A percentile compares a stretch with the other conserved stretches of the same genome.
Evolutionary conservation across 2,888 invertebrate species (phyloP).

Genomic region (Teleiodes luculella): DNA sequence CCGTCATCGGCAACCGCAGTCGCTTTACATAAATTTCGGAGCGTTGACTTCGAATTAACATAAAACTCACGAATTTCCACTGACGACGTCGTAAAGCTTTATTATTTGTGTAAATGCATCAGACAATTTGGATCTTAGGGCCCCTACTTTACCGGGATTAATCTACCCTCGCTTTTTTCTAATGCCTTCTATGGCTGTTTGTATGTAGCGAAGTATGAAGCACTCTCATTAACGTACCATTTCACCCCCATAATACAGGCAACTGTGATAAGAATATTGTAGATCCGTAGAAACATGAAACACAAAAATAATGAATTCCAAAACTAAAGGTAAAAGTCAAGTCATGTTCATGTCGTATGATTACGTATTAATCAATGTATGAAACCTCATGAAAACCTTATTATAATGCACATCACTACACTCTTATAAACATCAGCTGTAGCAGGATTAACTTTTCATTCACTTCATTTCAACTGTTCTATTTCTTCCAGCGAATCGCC

Average conservation of each 20-base stretch:
- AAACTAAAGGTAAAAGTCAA: too few species aligned
- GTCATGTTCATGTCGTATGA: too few species aligned
- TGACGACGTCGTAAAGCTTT: slow-evolving; percentile 3
- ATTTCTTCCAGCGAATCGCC: neutral
- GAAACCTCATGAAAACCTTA: too few species aligned
- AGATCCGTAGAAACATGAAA: too few species aligned
- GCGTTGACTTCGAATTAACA: slow-evolving; percentile 10
- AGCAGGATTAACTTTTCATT: too few species aligned
- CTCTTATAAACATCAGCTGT: too few species aligned
- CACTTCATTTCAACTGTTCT: neutral
- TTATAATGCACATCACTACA: too few species aligned
- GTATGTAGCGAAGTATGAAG: slow-evolving; percentile 38
- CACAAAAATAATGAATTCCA: too few species aligned
- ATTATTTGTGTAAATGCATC: neutral
- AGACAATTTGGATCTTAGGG: slow-evolving; percentile 25
- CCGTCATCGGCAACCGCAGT: slow-evolving; percentile 12
- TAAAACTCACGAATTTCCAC: slow-evolving; percentile 11
- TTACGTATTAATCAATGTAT: too few species aligned
- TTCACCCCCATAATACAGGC: slow-evolving; percentile 50
- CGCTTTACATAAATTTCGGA: slow-evolving; percentile 7
- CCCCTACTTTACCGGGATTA: slow-evolving; percentile 37
- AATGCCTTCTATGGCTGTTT: slow-evolving; percentile 30
- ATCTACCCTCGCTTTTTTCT: slow-evolving; percentile 53
- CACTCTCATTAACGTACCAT: slow-evolving; percentile 59
- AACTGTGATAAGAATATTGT: slow-evolving; percentile 43